Percentiles rank a stretch among this genome's conserved stretches.
These are phyloP conservation scores for Acanthurus tractus DNA, from an alignment of 2,797 vertebrate species.

Conservation along the genomic window DNA sequence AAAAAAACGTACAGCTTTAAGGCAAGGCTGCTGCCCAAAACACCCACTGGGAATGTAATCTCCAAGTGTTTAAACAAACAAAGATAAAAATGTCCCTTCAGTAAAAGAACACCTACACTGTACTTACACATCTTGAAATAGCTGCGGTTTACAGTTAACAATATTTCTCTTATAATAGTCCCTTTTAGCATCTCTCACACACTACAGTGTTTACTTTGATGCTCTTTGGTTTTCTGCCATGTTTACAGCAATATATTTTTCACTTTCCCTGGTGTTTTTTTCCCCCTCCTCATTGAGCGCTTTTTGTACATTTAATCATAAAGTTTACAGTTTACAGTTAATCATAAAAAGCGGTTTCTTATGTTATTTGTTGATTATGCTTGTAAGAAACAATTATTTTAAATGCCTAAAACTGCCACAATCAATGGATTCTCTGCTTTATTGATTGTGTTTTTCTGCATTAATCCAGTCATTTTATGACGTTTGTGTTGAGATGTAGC, in stretches of 20 bases:
- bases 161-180: constrained; percentile 7
- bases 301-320: background rate
- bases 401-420: background rate
- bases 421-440: background rate
- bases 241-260: background rate
- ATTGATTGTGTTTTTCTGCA: background rate
- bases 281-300: background rate
- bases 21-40: constrained; percentile 15
- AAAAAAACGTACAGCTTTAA: background rate
- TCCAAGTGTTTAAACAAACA: constrained; percentile 26
- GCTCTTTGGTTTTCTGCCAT: constrained; percentile 6
- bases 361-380: background rate
- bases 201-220: constrained; percentile 32
- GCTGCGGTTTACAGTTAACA: constrained; percentile 27
- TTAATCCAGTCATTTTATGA: background rate
- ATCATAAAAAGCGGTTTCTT: background rate
- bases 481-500: constrained; percentile 1
- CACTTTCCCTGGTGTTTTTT: background rate
- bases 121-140: constrained; percentile 58
- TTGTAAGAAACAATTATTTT: background rate
- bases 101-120: constrained; percentile 49
- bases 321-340: background rate
- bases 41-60: constrained; percentile 44
- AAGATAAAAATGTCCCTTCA: constrained; percentile 43
- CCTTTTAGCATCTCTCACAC: constrained; percentile 21